Evolutionary conservation across 2,797 vertebrate genomes (phyloP).

Genomic region (Notolabrus celidotus): DNA sequence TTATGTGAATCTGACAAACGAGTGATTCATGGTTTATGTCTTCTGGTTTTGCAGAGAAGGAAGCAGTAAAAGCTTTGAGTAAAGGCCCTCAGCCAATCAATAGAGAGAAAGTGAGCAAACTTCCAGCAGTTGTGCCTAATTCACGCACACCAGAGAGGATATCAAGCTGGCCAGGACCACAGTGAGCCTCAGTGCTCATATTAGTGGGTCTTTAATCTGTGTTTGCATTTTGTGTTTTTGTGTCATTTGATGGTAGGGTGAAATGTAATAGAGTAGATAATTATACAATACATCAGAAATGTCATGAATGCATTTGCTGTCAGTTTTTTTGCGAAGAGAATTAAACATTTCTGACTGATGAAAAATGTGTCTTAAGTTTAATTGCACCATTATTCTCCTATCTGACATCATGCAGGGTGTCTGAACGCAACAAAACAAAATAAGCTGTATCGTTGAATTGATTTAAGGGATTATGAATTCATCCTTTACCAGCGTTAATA

Average conservation of each 20-base stretch:
- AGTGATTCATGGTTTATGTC: conserved; percentile 2
- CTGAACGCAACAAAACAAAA: conserved; percentile 12
- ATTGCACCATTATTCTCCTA: background rate
- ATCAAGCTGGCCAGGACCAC: conserved; percentile 60
- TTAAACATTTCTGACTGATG: conserved; percentile 22
- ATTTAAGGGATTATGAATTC: conserved; percentile 2
- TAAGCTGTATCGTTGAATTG: background rate
- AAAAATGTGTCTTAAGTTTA: conserved; percentile 26
- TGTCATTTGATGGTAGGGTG: background rate
- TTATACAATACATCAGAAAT: background rate
- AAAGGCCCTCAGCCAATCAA: conserved; percentile 30
- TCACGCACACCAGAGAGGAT: conserved; percentile 45
- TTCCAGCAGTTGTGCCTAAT: conserved; percentile 9
- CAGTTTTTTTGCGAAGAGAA: conserved; percentile 19
- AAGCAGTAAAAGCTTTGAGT: conserved; percentile 58
- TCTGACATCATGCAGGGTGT: conserved; percentile 14
- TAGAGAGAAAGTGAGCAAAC: conserved; percentile 33
- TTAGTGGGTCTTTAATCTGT: background rate
- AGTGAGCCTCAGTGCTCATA: conserved; percentile 35
- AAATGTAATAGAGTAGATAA: background rate
- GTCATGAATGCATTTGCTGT: background rate
- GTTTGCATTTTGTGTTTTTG: background rate
- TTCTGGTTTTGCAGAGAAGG: conserved; percentile 69
- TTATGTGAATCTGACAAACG: background rate
- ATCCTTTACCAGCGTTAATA: background rate